These are phyloP conservation scores for Polydrusus tereticollis DNA, from an alignment of 2,888 invertebrate species.

Conservation along the genomic window DNA sequence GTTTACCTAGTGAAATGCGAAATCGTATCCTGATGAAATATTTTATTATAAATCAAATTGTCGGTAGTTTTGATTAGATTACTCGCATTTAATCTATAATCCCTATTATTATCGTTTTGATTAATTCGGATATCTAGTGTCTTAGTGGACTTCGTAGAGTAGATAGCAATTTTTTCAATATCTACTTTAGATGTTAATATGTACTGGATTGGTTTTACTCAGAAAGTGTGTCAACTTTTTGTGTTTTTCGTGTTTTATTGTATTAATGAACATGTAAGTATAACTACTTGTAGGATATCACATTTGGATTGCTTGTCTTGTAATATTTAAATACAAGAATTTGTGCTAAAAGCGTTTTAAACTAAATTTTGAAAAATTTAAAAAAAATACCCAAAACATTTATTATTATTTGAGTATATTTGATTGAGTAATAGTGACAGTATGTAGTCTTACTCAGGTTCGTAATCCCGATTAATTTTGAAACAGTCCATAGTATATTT, in stretches of 20 bases:
- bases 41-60: constrained; percentile 1
- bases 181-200: constrained; percentile 20
- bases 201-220: constrained; percentile 7
- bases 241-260: constrained; percentile 8
- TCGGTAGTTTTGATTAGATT: constrained; percentile 21
- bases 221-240: background rate
- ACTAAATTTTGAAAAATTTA: too few species aligned
- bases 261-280: constrained; percentile 27
- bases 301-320: background rate
- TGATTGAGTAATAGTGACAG: too few species aligned
- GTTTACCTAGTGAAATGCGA: constrained; percentile 5
- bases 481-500: too few species aligned
- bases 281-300: background rate
- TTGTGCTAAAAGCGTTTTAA: too few species aligned
- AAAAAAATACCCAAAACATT: too few species aligned
- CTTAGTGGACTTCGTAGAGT: constrained; percentile 5
- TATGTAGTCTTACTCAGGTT: too few species aligned
- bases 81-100: constrained; percentile 11
- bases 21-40: background rate
- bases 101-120: constrained; percentile 18
- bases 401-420: too few species aligned
- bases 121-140: constrained; percentile 25
- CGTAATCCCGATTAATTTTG: too few species aligned
- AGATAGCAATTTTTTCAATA: background rate
- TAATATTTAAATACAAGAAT: too few species aligned